These are phyloP conservation scores for Coboldia fuscipes DNA, from an alignment of 1,140 invertebrate species.

Conservation along the genomic window DNA sequence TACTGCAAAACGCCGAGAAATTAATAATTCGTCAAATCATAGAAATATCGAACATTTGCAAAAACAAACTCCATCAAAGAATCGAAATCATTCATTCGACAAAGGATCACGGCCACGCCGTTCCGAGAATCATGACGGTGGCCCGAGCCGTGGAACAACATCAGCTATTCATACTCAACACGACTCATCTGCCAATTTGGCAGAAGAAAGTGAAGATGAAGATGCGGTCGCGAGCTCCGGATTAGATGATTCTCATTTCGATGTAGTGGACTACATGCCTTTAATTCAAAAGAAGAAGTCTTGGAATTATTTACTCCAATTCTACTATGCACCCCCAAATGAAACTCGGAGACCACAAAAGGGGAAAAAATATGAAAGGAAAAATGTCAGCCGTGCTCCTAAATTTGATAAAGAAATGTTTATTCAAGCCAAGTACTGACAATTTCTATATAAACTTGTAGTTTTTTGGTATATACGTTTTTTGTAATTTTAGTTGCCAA, in stretches of 20 bases:
- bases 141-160: conserved; percentile 2
- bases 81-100: conserved; percentile 19
- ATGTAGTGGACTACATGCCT: background rate
- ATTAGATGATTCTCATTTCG: conserved; percentile 9
- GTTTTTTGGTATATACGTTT: too few species aligned
- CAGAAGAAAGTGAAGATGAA: conserved; percentile 4
- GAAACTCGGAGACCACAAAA: conserved; percentile 11
- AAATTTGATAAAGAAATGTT: conserved; percentile 85
- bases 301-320: conserved; percentile 79
- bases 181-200: conserved; percentile 7
- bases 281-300: conserved; percentile 55
- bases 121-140: conserved; percentile 3
- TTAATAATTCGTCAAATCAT: conserved; percentile 7
- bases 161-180: conserved; percentile 4
- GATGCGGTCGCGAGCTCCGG: conserved; percentile 9
- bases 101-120: conserved; percentile 14
- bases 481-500: conserved; percentile 82
- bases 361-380: conserved; percentile 21
- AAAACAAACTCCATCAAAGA: conserved; percentile 9
- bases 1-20: conserved; percentile 14
- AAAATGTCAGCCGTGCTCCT: conserved; percentile 27
- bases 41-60: conserved; percentile 11
- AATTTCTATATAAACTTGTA: conserved; percentile 18
- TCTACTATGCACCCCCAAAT: conserved; percentile 48
- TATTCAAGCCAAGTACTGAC: conserved; percentile 67